Conservation (phyloP, 1,140 invertebrate genomes). For the Hyphantria cunea region DNA sequence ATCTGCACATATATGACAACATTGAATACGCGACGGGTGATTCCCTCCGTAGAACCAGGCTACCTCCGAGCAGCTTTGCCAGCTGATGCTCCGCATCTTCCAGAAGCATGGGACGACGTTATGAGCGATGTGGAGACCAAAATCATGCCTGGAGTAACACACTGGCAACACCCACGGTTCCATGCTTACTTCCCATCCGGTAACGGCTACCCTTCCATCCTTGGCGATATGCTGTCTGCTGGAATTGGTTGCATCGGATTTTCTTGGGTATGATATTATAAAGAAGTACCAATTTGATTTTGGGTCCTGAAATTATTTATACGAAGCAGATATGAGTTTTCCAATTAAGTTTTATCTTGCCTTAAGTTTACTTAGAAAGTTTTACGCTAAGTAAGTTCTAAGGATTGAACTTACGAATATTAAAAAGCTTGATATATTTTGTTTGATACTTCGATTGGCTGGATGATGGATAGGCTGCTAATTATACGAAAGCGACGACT, state of each 20-base stretch:
- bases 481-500: too few relatives aligned
- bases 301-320: too few relatives aligned
- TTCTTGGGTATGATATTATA: slow-evolving; percentile 91
- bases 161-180: slow-evolving; percentile 99
- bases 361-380: neutral
- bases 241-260: slow-evolving; percentile 99
- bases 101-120: slow-evolving; percentile 95
- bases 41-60: slow-evolving; percentile 94
- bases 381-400: too few relatives aligned
- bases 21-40: slow-evolving; percentile 91
- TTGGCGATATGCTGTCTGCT: slow-evolving; percentile 98
- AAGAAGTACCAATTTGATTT: neutral
- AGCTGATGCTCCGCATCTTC: slow-evolving; percentile 90
- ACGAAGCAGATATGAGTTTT: too few relatives aligned
- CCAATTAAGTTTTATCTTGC: neutral
- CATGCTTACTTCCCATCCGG: slow-evolving; percentile 99
- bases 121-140: slow-evolving; percentile 97
- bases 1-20: slow-evolving; percentile 97
- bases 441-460: too few relatives aligned
- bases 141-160: slow-evolving; percentile 99
- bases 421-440: too few relatives aligned
- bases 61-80: slow-evolving; percentile 94
- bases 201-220: slow-evolving; percentile 98
- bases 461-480: too few relatives aligned
- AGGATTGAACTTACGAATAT: too few relatives aligned